Evolutionary conservation across 2,797 vertebrate species (phyloP).

Genomic region (Brachymystax lenok): DNA sequence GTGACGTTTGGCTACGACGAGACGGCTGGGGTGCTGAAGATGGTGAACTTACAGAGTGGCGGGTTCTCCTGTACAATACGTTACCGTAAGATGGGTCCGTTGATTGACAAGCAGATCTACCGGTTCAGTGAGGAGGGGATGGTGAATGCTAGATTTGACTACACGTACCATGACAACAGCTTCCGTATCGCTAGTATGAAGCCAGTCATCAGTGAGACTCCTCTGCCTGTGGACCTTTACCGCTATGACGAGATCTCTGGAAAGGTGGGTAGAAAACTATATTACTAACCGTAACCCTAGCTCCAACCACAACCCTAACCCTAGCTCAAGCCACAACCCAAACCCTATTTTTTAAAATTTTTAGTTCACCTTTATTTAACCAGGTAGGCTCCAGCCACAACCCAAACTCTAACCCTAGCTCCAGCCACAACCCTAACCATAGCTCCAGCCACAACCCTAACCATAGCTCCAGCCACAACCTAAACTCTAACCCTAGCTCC

Average conservation of each 20-base stretch:
- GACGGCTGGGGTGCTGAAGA: slow-evolving; percentile 94
- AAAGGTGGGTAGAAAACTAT: slow-evolving; percentile 68
- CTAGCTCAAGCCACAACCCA: neutral
- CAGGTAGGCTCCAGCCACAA: no score
- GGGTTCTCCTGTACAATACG: slow-evolving; percentile 98
- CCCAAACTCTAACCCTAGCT: neutral
- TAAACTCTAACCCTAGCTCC: no score
- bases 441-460: neutral
- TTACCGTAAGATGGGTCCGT: slow-evolving; percentile 95
- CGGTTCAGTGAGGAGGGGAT: slow-evolving; percentile 98
- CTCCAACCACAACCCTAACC: neutral
- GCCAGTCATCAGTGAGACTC: slow-evolving; percentile 96
- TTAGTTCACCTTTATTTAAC: no score
- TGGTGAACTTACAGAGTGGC: slow-evolving; percentile 97
- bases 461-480: no score
- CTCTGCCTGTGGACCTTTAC: slow-evolving; percentile 96
- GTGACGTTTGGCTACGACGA: slow-evolving; percentile 98
- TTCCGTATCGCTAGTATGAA: slow-evolving; percentile 99
- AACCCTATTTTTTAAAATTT: no score
- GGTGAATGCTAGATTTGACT: slow-evolving; percentile 98
- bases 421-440: neutral
- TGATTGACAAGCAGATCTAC: slow-evolving; percentile 98
- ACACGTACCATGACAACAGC: slow-evolving; percentile 98
- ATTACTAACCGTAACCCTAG: neutral
- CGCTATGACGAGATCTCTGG: slow-evolving; percentile 95